Evolutionary conservation across 2,888 invertebrate genomes (phyloP).

Genomic region (Cristatella mucedo): DNA sequence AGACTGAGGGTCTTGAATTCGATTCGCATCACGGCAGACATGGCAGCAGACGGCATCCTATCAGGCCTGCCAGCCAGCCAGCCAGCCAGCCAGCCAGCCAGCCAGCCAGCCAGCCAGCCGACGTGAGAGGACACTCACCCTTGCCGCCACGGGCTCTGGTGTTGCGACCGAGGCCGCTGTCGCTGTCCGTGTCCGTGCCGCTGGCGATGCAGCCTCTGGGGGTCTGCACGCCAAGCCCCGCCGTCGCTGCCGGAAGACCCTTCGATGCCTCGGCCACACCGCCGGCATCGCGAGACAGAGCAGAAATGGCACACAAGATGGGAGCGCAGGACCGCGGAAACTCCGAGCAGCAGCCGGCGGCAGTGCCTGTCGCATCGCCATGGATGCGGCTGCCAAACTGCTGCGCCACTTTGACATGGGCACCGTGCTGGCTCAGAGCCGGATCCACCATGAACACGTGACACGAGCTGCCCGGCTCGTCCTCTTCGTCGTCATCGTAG

Average conservation of each 20-base stretch:
- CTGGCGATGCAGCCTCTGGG: too few species aligned
- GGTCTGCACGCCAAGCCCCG: too few species aligned
- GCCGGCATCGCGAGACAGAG: constrained; percentile 40
- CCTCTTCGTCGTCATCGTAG: constrained; percentile 20
- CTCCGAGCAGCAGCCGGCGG: constrained; percentile 54
- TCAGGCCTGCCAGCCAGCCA: too few species aligned
- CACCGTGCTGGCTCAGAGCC: constrained; percentile 61
- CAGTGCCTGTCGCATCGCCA: constrained; percentile 48
- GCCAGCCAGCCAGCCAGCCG: too few species aligned
- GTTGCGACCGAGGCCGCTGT: constrained; percentile 78
- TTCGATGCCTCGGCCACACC: constrained; percentile 16
- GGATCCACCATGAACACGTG: constrained; percentile 87
- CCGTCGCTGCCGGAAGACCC: neutral
- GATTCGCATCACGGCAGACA: too few species aligned
- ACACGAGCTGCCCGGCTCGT: constrained; percentile 47
- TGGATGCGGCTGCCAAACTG: constrained; percentile 57
- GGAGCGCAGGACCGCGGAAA: constrained; percentile 68
- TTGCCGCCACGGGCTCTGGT: too few species aligned
- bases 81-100: too few species aligned
- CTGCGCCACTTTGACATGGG: constrained; percentile 61
- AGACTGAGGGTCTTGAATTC: too few species aligned
- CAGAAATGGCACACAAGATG: constrained; percentile 46
- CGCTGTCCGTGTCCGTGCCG: constrained; percentile 49
- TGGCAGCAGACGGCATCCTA: too few species aligned
- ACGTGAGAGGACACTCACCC: too few species aligned